phyloP scores from a whole-genome alignment of 2,888 invertebrate species.

The Lasius fuliginosus region DNA sequence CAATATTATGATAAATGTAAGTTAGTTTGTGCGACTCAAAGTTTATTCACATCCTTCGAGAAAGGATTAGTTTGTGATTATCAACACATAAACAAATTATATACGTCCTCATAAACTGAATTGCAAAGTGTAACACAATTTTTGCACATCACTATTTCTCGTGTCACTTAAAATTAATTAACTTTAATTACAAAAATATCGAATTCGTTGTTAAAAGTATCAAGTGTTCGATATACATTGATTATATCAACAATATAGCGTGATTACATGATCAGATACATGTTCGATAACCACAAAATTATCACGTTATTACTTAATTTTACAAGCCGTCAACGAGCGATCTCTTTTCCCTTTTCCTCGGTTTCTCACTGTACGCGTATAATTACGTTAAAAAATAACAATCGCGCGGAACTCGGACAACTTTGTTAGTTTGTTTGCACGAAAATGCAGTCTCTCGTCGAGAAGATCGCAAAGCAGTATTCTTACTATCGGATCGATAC shows the following conservation, averaged over 20 bases:
- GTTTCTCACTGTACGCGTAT: not conserved
- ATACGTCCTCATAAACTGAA: not conserved
- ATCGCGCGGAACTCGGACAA: not conserved
- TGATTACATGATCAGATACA: slow-evolving; percentile 18
- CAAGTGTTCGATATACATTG: not conserved
- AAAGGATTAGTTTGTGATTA: not conserved
- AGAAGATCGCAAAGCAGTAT: not conserved
- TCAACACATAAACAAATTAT: not conserved
- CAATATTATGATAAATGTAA: not conserved
- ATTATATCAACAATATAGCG: not conserved
- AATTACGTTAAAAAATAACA: not conserved
- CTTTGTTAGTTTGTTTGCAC: not conserved
- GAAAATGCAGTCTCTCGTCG: slow-evolving; percentile 7
- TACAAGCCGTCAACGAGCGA: not conserved
- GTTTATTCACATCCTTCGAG: not conserved
- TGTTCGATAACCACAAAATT: not conserved
- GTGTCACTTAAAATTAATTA: slow-evolving; percentile 21
- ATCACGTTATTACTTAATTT: not conserved
- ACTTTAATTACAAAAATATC: slow-evolving; percentile 37
- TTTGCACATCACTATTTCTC: slow-evolving; percentile 19
- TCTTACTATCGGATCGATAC: slow-evolving; percentile 33
- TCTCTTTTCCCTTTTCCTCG: not conserved
- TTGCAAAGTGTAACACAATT: not conserved
- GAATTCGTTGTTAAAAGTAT: slow-evolving; percentile 17
- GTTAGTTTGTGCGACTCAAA: not conserved